Evolutionary conservation across 2,888 invertebrate species (phyloP).

Genomic region (Epistrophe eligans): DNA sequence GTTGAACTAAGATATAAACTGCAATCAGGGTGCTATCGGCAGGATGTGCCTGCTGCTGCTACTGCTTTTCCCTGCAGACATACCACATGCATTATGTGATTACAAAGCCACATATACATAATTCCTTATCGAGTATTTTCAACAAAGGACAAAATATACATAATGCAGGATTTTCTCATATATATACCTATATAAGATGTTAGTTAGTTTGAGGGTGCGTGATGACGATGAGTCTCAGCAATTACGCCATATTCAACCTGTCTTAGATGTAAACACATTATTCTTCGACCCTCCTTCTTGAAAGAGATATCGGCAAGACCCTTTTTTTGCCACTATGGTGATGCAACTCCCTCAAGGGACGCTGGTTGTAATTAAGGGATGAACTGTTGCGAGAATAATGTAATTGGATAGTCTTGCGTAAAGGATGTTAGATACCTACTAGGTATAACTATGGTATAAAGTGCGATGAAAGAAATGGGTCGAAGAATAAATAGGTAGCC

Average conservation of each 20-base stretch:
- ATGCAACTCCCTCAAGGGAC: constrained; percentile 67
- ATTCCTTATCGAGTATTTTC: constrained; percentile 48
- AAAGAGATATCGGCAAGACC: constrained; percentile 34
- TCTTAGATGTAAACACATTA: constrained; percentile 72
- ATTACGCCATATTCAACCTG: constrained; percentile 75
- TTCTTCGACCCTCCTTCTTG: constrained; percentile 56
- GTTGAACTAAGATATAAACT: constrained; percentile 44
- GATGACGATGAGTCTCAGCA: constrained; percentile 63
- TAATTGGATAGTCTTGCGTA: constrained; percentile 70
- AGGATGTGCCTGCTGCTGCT: constrained; percentile 47
- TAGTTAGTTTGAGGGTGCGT: constrained; percentile 55
- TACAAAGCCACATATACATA: constrained; percentile 60
- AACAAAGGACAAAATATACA: constrained; percentile 26
- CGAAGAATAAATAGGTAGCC: constrained; percentile 37
- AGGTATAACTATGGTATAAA: not conserved
- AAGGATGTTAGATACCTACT: constrained; percentile 12
- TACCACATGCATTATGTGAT: constrained; percentile 62
- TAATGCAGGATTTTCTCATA: constrained; percentile 1
- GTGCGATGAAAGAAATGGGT: constrained; percentile 69
- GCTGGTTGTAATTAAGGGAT: constrained; percentile 74
- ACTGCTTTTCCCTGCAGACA: constrained; percentile 25
- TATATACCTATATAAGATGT: constrained; percentile 11
- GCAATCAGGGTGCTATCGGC: constrained; percentile 48
- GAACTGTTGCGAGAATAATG: constrained; percentile 75
- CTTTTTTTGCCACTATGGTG: constrained; percentile 26